These are phyloP conservation scores for Rhorus exstirpatorius DNA, from an alignment of 2,888 invertebrate genomes.

Conservation along the genomic window DNA sequence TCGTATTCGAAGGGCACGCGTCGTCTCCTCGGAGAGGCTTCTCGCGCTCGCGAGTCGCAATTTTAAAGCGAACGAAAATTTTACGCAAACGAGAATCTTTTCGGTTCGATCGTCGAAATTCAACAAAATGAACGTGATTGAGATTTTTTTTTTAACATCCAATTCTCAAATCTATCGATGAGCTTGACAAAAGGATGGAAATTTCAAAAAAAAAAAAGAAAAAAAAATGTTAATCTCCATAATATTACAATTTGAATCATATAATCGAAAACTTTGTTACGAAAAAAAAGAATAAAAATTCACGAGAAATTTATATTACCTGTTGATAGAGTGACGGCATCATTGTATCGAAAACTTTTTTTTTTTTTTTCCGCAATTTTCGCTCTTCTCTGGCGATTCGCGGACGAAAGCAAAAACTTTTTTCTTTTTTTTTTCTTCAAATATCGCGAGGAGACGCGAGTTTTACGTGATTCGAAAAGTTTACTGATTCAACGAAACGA, in stretches of 20 bases:
- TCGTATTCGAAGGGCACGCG: slow-evolving; percentile 23
- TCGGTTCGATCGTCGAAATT: too few relatives aligned
- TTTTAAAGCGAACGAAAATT: too few relatives aligned
- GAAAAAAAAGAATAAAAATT: too few relatives aligned
- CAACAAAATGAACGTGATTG: too few relatives aligned
- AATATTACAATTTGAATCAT: neutral
- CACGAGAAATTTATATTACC: slow-evolving; percentile 79
- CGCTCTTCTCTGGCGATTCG: neutral
- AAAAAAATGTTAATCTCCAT: too few relatives aligned
- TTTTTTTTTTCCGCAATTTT: neutral
- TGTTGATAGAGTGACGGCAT: slow-evolving; percentile 81
- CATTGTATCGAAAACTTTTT: slow-evolving; percentile 37
- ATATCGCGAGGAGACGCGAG: slow-evolving; percentile 2
- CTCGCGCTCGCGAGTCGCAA: neutral
- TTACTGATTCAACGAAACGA: slow-evolving; percentile 12
- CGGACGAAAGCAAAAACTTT: slow-evolving; percentile 5
- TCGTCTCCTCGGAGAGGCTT: neutral
- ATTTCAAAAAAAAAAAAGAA: neutral
- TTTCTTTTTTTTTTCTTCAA: neutral
- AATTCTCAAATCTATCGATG: too few relatives aligned
- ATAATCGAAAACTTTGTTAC: neutral
- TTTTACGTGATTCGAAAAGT: slow-evolving; percentile 1
- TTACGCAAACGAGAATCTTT: too few relatives aligned
- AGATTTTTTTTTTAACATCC: too few relatives aligned
- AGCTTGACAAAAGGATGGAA: too few relatives aligned